These are phyloP conservation scores for Cotesia vestalis DNA, from an alignment of 1,140 invertebrate species.

Conservation along the genomic window DNA sequence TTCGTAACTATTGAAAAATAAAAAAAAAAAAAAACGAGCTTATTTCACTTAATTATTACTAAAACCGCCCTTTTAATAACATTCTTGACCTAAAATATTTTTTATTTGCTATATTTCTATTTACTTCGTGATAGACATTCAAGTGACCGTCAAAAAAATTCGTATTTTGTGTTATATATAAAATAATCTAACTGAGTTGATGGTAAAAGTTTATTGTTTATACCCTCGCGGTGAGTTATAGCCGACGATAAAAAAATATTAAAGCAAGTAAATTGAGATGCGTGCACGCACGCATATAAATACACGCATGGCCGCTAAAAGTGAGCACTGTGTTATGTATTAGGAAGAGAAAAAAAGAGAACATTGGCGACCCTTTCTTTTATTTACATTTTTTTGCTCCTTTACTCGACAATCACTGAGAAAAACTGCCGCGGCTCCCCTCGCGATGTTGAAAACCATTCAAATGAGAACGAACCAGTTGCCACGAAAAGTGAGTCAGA, in stretches of 20 bases:
- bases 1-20: not conserved
- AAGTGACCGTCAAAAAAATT: too few species aligned
- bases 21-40: not conserved
- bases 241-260: slow-evolving; percentile 21
- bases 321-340: not conserved
- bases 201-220: slow-evolving; percentile 21
- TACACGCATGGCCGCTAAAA: not conserved
- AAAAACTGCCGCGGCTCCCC: not conserved
- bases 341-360: too few species aligned
- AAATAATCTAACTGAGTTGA: not conserved
- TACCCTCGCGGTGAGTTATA: slow-evolving; percentile 17
- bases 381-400: slow-evolving; percentile 10
- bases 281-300: slow-evolving; percentile 10
- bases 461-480: slow-evolving; percentile 19
- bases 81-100: too few species aligned
- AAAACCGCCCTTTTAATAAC: too few species aligned
- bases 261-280: not conserved
- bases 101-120: too few species aligned
- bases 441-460: slow-evolving; percentile 1
- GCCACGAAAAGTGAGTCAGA: slow-evolving; percentile 20
- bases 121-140: too few species aligned
- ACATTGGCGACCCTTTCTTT: slow-evolving; percentile 7
- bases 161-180: not conserved
- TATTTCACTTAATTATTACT: not conserved
- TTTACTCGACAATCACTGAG: slow-evolving; percentile 6